Percentiles rank a stretch among this genome's conserved stretches.
Evolutionary conservation across 2,888 invertebrate species (phyloP).

Genomic region (Euzophera pinguis): DNA sequence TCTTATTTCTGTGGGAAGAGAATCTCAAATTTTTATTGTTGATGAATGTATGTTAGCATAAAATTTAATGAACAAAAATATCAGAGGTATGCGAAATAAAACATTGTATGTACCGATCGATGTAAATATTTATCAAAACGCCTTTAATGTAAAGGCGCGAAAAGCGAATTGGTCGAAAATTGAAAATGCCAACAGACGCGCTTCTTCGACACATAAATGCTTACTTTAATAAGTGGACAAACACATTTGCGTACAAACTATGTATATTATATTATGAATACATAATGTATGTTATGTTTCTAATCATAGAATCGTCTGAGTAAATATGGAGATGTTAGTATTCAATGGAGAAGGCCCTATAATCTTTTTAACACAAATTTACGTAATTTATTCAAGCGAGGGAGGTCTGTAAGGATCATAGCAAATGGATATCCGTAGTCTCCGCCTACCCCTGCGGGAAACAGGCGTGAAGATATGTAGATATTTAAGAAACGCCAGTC

Average conservation of each 20-base stretch:
- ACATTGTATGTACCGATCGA: background rate
- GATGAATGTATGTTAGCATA: background rate
- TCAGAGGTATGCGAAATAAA: background rate
- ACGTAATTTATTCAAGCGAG: background rate
- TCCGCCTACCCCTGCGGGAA: too few species aligned
- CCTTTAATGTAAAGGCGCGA: conserved; percentile 46
- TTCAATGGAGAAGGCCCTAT: background rate
- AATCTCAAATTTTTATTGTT: background rate
- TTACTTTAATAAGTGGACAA: conserved; percentile 26
- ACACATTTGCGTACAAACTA: conserved; percentile 23
- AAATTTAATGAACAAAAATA: background rate
- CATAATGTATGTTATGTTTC: conserved; percentile 4
- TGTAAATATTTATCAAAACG: conserved; percentile 33
- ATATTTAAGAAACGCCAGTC: too few species aligned
- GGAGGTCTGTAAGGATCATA: too few species aligned
- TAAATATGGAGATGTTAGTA: conserved; percentile 5
- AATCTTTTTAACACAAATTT: background rate
- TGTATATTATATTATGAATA: conserved; percentile 8
- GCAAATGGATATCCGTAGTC: too few species aligned
- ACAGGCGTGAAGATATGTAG: too few species aligned
- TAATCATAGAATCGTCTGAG: background rate
- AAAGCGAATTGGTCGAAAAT: conserved; percentile 58
- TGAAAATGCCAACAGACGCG: conserved; percentile 45
- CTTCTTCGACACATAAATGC: conserved; percentile 13
- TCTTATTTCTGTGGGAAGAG: too few species aligned